Base-by-base conservation (phyloP, 1,140 invertebrate species). In the Trichoplusia ni region DNA sequence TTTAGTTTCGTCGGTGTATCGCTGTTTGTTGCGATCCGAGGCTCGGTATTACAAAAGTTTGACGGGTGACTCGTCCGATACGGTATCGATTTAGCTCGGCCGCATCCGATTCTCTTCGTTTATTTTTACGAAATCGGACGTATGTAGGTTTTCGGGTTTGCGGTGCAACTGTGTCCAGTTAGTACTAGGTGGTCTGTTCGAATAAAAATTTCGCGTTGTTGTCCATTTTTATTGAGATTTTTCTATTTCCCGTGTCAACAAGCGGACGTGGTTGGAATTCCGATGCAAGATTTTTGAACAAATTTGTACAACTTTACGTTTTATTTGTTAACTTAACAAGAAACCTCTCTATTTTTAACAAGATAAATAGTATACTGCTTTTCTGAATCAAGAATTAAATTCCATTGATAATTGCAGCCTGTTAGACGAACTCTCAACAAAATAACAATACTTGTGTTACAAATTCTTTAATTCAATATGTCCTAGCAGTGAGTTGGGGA, bases 101-200 rank as follows among this genome's bases (percentile, higher is more conserved):
- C 74, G 69, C 71, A 74, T 70, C 70, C 73, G 67, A 76, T 79
- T 67, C 18, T 66, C 64, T 71, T 84, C 81, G 79, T 85, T 85
- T 84, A 79, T 86, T 88, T 88, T 86, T 64, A 66, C 64, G 37
- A 79, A 85, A 81, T 85, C 76, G 72, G 72, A 79, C 80, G 77
- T 73, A 82, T 86, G 83, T 86, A 86, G 83, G 83, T 88, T 86
- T 88, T 88, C 78, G 81, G 81, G 85, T 86, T 88, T 86, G 83
- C 79, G 84, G 84, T 86, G 71, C 67, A 76, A 78, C 65, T 75
- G 73, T 80, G 77, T 79, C 71, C 80, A 74, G 77, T 82, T 82
- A 80, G 77, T 81, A 76, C 77, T 77, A 73, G 74, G 79, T 79
- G 75, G 67, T 73, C 69, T 69, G 67, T 77, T 66, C 64, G 73